Evolutionary conservation across 1,140 invertebrate genomes (phyloP).

Genomic region (Megalonaias nervosa): DNA sequence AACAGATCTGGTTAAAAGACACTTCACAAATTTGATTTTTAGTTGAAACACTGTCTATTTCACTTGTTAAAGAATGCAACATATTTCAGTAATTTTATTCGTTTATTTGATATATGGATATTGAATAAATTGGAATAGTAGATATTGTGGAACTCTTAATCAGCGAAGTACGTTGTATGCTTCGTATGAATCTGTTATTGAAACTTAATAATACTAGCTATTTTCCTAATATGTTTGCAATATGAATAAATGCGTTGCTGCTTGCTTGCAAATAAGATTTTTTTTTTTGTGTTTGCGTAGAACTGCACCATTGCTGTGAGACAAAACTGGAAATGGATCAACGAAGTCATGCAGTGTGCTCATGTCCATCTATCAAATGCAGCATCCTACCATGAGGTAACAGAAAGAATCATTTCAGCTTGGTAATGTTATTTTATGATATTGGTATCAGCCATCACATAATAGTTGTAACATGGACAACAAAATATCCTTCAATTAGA

Average conservation of each 20-base stretch:
- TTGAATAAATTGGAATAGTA: too few relatives aligned
- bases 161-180: background rate
- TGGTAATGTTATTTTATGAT: too few relatives aligned
- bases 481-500: too few relatives aligned
- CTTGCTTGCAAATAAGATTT: background rate
- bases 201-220: background rate
- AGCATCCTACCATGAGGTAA: conserved; percentile 56
- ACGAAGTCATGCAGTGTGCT: conserved; percentile 51
- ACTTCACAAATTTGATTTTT: too few relatives aligned
- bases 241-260: background rate
- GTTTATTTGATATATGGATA: too few relatives aligned
- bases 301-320: conserved; percentile 53
- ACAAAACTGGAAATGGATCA: conserved; percentile 52
- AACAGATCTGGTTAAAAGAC: too few relatives aligned
- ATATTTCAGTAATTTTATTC: too few relatives aligned
- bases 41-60: too few relatives aligned
- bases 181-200: background rate
- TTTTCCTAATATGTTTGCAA: background rate
- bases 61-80: too few relatives aligned
- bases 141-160: background rate
- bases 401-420: too few relatives aligned
- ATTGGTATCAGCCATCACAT: too few relatives aligned
- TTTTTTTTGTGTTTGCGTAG: conserved; percentile 30
- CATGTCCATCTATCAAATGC: conserved; percentile 56
- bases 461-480: too few relatives aligned